Evolutionary conservation across 1,140 invertebrate species (phyloP), one percentile per base, ranked within the genome.

Genomic region (Cherax destructor): DNA sequence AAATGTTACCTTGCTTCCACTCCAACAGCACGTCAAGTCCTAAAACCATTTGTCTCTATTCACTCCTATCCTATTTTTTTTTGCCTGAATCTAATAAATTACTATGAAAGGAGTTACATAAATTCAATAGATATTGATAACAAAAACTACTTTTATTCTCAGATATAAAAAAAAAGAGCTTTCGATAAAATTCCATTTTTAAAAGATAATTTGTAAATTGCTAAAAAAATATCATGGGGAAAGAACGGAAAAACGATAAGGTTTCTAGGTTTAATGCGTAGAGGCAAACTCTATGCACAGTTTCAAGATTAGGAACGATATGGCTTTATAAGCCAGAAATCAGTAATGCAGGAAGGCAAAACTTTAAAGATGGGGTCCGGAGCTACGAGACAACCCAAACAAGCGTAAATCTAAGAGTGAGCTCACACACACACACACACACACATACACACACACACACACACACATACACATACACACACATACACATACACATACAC

Each of bases 401-500:
- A 49, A n/a, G 77, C 52, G 47, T 79, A 50, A 41, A 41, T 41
- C 2, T 41, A 41, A 41, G 30, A 41, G 30, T 41, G 30, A 2
- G 30, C 77, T 79, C 77, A 79, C 47, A 50, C 77, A 79, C 41
- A 50, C 77, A 79, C 77, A 50, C 77, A 79, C 77, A 47, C 30
- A 79, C 77, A 79, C 74, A 41, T 41, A 41, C 30, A 41, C 30
- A 41, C n/a, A n/a, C n/a, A n/a, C n/a, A n/a, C 77, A 78, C 77
- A 78, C 77, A 79, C 77, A 79, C 77, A 79, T 30, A 79, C 77
- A 79, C 77, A 79, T 30, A 79, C 77, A 79, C 77, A 79, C 77
- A 79, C 77, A 79, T 30, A 79, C 77, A 79, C 77, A 78, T 24
- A 78, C 76, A 78, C 9, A 78, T 9, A 78, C 76, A 78, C 9